Conservation (phyloP, 2,888 invertebrate genomes). For the Caenorhabditis afra region DNA sequence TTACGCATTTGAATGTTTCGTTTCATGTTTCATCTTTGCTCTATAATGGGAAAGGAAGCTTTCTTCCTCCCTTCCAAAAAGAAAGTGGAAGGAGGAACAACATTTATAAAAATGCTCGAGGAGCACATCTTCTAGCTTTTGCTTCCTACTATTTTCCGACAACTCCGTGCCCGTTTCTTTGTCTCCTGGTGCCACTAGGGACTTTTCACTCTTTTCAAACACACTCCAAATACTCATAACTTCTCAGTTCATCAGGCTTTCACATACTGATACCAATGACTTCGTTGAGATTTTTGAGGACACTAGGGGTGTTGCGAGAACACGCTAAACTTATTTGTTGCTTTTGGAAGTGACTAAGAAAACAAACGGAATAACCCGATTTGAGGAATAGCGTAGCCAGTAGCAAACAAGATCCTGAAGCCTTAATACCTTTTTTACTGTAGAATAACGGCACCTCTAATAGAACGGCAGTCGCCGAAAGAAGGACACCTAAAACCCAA, state of each 20-base stretch:
- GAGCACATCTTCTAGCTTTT: conserved; percentile 35
- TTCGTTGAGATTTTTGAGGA: not conserved
- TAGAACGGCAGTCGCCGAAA: no score
- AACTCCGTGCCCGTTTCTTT: conserved; percentile 30
- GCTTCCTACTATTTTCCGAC: conserved; percentile 5
- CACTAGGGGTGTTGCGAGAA: no score
- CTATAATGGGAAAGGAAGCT: not conserved
- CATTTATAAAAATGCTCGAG: conserved; percentile 55
- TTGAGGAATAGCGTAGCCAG: no score
- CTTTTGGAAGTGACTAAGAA: no score
- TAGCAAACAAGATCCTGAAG: not conserved
- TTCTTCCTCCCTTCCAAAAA: not conserved
- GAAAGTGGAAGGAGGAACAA: conserved; percentile 40
- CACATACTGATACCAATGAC: not conserved
- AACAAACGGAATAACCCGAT: no score
- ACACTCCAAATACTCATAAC: not conserved
- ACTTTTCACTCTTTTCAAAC: not conserved
- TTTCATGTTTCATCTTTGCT: not conserved
- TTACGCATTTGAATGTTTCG: not conserved
- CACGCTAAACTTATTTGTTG: no score
- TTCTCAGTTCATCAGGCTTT: not conserved
- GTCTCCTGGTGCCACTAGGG: conserved; percentile 23
- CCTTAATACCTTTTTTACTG: no score
- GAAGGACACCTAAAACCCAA: no score
- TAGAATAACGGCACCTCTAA: no score